phyloP scores from a whole-genome alignment of 2,113 vertebrate species.

The Corynorhinus townsendii region DNA sequence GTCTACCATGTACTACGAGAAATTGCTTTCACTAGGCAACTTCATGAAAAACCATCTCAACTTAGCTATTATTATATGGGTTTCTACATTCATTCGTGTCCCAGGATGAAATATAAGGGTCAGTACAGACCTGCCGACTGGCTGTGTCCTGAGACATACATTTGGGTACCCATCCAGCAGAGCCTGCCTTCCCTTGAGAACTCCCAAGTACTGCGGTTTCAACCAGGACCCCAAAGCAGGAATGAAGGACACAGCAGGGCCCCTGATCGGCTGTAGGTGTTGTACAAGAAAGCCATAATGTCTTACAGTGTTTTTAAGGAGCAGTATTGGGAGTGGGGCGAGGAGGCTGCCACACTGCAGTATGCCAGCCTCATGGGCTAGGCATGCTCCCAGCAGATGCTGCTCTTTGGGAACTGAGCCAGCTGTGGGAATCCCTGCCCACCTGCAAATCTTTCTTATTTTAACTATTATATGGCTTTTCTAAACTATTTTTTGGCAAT shows the following conservation, averaged over 20 bases:
- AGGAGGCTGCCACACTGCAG: slow-evolving; percentile 87
- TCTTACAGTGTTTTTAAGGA: slow-evolving; percentile 87
- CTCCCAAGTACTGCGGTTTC: slow-evolving; percentile 88
- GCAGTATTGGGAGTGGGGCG: slow-evolving; percentile 83
- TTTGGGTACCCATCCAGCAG: slow-evolving; percentile 89
- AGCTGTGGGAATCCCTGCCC: neutral
- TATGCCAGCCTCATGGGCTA: slow-evolving; percentile 92
- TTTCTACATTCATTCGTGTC: slow-evolving; percentile 98
- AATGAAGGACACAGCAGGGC: slow-evolving; percentile 84
- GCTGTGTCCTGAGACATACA: slow-evolving; percentile 93
- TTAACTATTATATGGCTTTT: slow-evolving; percentile 36
- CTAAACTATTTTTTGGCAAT: slow-evolving; percentile 51
- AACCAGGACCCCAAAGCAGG: slow-evolving; percentile 90
- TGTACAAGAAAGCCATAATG: slow-evolving; percentile 88
- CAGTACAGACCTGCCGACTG: slow-evolving; percentile 94
- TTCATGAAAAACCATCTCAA: slow-evolving; percentile 89
- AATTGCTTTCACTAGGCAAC: slow-evolving; percentile 93
- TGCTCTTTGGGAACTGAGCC: slow-evolving; percentile 84
- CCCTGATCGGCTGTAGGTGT: slow-evolving; percentile 83
- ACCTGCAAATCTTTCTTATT: neutral
- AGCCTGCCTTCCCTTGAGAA: slow-evolving; percentile 88
- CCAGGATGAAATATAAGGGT: slow-evolving; percentile 99
- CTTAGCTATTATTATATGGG: slow-evolving; percentile 96
- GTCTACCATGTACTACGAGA: slow-evolving; percentile 97
- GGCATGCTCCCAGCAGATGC: slow-evolving; percentile 89